Evolutionary conservation across 2,888 invertebrate species (phyloP), one percentile per base, ranked within the genome.

Genomic region (Mallateleia sp.): DNA sequence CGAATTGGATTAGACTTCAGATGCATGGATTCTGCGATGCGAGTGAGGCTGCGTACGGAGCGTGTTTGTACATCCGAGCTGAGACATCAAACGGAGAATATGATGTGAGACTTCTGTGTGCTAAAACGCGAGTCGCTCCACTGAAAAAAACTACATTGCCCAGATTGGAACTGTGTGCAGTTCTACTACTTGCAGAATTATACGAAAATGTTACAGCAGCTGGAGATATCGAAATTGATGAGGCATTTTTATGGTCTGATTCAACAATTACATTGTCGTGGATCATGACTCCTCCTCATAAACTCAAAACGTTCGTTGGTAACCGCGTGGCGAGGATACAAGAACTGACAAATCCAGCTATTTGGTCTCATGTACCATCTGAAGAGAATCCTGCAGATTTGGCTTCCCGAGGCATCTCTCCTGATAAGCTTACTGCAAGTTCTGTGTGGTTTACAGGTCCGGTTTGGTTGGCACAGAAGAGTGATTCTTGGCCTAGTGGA

Each of bases 131-230:
- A 7, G 66, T 47, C 1, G 66, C 66, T 3, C 47, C 66, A 9
- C 14, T 66, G n/a, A 45, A 47, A 9, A 66, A 45, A 20, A n/a
- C 15, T n/a, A n/a, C n/a, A n/a, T n/a, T n/a, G n/a, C n/a, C 69
- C 3, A 34, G 69, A 20, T 20, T 54, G 34, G 69, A 69, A 24
- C 24, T 69, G 52, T 54, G 69, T 18, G 50, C 50, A 14, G 47
- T 50, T 0, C 28, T 11, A 20, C 20, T 47, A 9, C 18, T 52
- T 7, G 69, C 32, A 18, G 54, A 54, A 0, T n/a, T 54, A n/a
- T n/a, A n/a, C n/a, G n/a, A n/a, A n/a, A n/a, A n/a, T n/a, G n/a
- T n/a, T n/a, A n/a, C n/a, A n/a, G n/a, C n/a, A n/a, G n/a, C n/a
- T n/a, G n/a, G n/a, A n/a, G n/a, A n/a, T n/a, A n/a, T n/a, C n/a